These are phyloP conservation scores for Mormyrus proboscirostris DNA, from an alignment of 2,797 vertebrate genomes.

Conservation along the genomic window DNA sequence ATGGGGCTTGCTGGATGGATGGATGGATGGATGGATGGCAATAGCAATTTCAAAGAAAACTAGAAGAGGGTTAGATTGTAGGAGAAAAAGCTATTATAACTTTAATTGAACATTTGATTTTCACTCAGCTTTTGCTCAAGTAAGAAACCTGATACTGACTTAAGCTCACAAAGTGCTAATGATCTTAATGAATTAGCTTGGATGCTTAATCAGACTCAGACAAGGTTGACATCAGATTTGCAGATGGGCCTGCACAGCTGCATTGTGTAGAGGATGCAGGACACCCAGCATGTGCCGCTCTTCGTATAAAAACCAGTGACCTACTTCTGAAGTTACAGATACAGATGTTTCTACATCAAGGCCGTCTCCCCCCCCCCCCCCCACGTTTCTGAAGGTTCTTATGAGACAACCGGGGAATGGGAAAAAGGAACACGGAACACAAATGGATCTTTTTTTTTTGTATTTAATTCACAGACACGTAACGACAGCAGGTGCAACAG, in stretches of 20 bases:
- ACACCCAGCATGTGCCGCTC: not conserved
- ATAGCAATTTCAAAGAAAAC: not conserved
- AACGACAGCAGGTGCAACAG: too few relatives aligned
- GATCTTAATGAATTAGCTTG: not conserved
- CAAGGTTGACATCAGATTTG: not conserved
- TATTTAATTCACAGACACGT: too few relatives aligned
- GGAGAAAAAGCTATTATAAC: not conserved
- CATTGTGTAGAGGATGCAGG: not conserved
- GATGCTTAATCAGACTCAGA: not conserved
- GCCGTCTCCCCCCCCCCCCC: conserved; percentile 23
- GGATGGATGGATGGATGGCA: not conserved
- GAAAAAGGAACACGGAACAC: too few relatives aligned
- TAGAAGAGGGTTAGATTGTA: not conserved
- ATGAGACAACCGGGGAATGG: not conserved
- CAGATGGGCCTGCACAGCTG: not conserved
- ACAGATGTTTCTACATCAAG: conserved; percentile 74
- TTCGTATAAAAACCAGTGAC: conserved; percentile 54
- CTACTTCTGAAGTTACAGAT: conserved; percentile 72
- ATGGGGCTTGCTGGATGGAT: not conserved
- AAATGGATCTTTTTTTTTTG: too few relatives aligned
- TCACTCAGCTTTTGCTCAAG: not conserved
- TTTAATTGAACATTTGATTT: not conserved
- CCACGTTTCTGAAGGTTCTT: not conserved
- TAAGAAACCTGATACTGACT: not conserved
- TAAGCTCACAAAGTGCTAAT: not conserved